Evolutionary conservation across 2,888 invertebrate genomes (phyloP).

Genomic region (Lamproptera curius): DNA sequence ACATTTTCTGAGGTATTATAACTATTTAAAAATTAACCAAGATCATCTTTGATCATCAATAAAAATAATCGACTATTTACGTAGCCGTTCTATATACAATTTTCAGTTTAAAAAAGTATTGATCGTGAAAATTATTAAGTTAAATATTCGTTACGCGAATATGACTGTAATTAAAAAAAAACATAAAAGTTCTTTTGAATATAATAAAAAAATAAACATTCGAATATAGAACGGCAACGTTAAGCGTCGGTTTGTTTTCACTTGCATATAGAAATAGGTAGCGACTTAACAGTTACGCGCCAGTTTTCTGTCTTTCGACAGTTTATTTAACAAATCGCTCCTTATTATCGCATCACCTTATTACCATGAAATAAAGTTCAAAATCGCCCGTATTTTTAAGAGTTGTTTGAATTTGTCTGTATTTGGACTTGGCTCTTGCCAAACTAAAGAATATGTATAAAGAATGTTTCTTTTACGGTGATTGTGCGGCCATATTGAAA

Average conservation of each 20-base stretch:
- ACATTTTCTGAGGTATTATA: no score
- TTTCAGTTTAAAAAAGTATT: no score
- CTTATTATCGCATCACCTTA: constrained; percentile 9
- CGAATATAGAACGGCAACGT: background rate
- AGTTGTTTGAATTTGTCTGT: constrained; percentile 18
- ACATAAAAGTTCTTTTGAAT: no score
- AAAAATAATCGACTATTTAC: no score
- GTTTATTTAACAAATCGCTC: constrained; percentile 10
- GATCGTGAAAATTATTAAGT: background rate
- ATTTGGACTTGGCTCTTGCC: constrained; percentile 22
- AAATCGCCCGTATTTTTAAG: constrained; percentile 10
- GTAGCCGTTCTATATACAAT: no score
- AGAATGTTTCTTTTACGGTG: constrained; percentile 24
- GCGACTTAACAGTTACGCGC: constrained; percentile 9
- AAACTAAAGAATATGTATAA: constrained; percentile 29
- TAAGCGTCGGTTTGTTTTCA: constrained; percentile 1
- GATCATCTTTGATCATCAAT: no score
- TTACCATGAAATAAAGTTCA: background rate
- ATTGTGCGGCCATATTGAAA: constrained; percentile 2
- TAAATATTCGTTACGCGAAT: background rate
- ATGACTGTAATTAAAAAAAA: no score
- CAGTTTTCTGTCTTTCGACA: constrained; percentile 24
- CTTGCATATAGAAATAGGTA: constrained; percentile 12
- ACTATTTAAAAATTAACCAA: no score
- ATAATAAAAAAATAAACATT: constrained; percentile 7